Percentiles rank a stretch among this genome's conserved stretches.
Evolutionary conservation across 2,888 invertebrate species (phyloP).

Genomic region (Dioctria rufipes): DNA sequence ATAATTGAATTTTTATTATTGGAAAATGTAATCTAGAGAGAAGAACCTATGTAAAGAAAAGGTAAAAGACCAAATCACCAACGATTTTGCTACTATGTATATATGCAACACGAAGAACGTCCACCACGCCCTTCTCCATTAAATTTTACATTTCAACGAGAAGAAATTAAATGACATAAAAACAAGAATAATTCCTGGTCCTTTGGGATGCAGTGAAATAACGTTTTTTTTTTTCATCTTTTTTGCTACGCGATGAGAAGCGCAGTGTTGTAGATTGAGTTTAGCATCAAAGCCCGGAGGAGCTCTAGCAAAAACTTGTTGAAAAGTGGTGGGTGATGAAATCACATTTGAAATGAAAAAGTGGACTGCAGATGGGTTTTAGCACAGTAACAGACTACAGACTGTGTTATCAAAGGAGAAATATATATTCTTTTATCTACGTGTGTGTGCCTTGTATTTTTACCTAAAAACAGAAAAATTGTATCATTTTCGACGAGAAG

Average conservation of each 20-base stretch:
- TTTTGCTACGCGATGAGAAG: too few relatives aligned
- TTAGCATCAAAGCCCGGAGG: too few relatives aligned
- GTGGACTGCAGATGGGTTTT: slow-evolving; percentile 12
- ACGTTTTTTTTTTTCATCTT: too few relatives aligned
- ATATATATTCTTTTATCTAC: slow-evolving; percentile 15
- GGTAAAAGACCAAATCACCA: too few relatives aligned
- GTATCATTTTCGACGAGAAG: neutral
- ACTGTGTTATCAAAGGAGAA: slow-evolving; percentile 25
- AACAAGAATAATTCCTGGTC: slow-evolving; percentile 32
- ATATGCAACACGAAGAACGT: neutral
- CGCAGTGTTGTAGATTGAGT: too few relatives aligned
- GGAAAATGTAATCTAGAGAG: too few relatives aligned
- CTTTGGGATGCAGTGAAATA: slow-evolving; percentile 17
- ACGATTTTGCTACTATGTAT: too few relatives aligned
- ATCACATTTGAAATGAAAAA: slow-evolving; percentile 46
- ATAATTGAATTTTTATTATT: too few relatives aligned
- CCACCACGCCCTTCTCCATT: slow-evolving; percentile 17
- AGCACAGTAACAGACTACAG: neutral
- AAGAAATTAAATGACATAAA: slow-evolving; percentile 46
- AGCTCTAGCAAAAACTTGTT: slow-evolving; percentile 37
- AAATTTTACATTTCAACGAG: slow-evolving; percentile 39
- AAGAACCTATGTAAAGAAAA: too few relatives aligned
- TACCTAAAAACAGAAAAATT: slow-evolving; percentile 9
- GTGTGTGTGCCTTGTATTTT: slow-evolving; percentile 20
- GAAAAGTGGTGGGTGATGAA: slow-evolving; percentile 48